These are phyloP conservation scores for Agelas oroides DNA, from an alignment of 37 sponge, comb jelly and placozoan species.

Conservation along the genomic window DNA sequence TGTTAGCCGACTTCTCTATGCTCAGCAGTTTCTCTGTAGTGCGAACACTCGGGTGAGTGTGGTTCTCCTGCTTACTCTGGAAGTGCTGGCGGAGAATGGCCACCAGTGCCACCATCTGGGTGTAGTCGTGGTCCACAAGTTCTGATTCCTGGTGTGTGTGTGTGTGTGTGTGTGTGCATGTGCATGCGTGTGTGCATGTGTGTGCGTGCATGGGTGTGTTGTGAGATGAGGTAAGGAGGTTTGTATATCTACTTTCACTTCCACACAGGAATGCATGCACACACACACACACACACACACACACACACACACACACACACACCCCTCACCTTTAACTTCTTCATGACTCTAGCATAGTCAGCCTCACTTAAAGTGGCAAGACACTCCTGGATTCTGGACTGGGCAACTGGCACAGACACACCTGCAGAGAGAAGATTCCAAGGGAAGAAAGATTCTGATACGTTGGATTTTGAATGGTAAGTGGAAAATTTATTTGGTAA, in stretches of 20 bases:
- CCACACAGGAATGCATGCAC: too few relatives aligned
- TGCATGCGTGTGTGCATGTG: too few relatives aligned
- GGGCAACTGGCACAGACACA: slow-evolving; percentile 59
- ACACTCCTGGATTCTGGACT: slow-evolving; percentile 58
- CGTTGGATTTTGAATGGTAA: too few relatives aligned
- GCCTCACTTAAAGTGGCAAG: slow-evolving; percentile 56
- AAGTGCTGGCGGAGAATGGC: slow-evolving; percentile 61
- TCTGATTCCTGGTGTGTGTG: slow-evolving; percentile 28
- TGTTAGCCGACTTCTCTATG: not conserved
- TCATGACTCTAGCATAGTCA: slow-evolving; percentile 53
- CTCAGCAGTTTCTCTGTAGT: not conserved
- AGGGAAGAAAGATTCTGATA: too few relatives aligned
- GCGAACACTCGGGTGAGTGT: slow-evolving; percentile 47
- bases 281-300: not conserved
- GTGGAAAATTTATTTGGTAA: too few relatives aligned
- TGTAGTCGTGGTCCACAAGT: slow-evolving; percentile 66
- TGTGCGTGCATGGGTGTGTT: too few relatives aligned
- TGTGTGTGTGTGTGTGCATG: not conserved
- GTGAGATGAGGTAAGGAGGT: too few relatives aligned
- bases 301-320: slow-evolving; percentile 23
- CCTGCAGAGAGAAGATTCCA: slow-evolving; percentile 14
- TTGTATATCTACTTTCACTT: too few relatives aligned
- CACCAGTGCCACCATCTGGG: slow-evolving; percentile 66
- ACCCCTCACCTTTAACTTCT: slow-evolving; percentile 59
- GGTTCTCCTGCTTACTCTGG: slow-evolving; percentile 60